These are phyloP conservation scores for Cinara cedri DNA, from an alignment of 2,888 invertebrate species.

Conservation along the genomic window DNA sequence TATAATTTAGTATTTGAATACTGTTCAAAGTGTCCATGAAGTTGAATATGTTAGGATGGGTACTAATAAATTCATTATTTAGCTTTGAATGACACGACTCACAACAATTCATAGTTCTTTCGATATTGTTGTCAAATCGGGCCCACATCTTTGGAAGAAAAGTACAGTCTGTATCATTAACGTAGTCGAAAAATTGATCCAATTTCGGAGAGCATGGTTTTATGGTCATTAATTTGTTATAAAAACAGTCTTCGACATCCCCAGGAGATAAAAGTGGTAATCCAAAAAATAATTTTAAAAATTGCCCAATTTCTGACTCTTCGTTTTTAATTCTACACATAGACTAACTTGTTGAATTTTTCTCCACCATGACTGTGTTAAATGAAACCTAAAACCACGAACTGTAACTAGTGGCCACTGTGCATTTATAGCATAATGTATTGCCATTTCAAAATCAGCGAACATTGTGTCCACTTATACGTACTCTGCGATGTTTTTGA, in stretches of 20 bases:
- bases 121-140: slow-evolving; percentile 14
- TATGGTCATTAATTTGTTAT: neutral
- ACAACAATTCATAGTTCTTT: slow-evolving; percentile 30
- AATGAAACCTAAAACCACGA: neutral
- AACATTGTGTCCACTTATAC: too few species aligned
- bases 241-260: neutral
- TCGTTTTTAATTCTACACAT: neutral
- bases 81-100: slow-evolving; percentile 32
- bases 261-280: neutral
- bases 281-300: slow-evolving; percentile 1
- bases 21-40: neutral
- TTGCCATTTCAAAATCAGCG: too few species aligned
- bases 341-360: neutral
- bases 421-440: too few species aligned
- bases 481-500: too few species aligned
- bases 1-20: neutral
- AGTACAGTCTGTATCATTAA: neutral
- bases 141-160: slow-evolving; percentile 10
- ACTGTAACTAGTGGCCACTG: neutral
- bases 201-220: neutral
- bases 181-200: neutral
- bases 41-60: slow-evolving; percentile 29
- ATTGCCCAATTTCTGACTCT: neutral
- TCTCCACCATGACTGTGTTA: neutral
- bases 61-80: slow-evolving; percentile 18